phyloP scores from a whole-genome alignment of 2,113 vertebrate genomes.

The Mustelus asterias region DNA sequence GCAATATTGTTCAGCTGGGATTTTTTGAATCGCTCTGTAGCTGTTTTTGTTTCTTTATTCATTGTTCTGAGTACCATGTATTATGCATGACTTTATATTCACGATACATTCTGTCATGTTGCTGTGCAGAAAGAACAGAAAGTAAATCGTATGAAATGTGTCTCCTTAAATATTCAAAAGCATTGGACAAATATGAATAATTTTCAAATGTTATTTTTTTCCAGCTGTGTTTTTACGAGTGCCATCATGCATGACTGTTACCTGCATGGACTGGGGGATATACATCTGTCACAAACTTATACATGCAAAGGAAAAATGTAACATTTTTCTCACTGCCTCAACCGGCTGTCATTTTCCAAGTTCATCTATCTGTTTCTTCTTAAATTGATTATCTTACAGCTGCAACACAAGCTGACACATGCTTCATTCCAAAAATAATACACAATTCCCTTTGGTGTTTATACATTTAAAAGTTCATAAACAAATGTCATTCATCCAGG shows the following conservation, averaged over 20 bases:
- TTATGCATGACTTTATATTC: neutral
- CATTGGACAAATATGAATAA: neutral
- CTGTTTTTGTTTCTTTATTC: neutral
- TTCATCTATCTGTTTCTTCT: neutral
- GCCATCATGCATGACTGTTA: neutral
- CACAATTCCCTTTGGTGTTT: constrained; percentile 29
- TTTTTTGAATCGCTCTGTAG: neutral
- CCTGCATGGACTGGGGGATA: too few species aligned
- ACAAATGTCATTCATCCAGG: constrained; percentile 5
- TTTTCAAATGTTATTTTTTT: neutral
- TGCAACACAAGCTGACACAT: constrained; percentile 6
- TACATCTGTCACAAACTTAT: neutral
- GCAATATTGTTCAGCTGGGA: neutral
- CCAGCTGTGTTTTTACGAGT: neutral
- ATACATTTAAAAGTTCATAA: constrained; percentile 8
- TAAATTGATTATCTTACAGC: constrained; percentile 20
- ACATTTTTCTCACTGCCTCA: neutral
- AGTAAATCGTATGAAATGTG: too few species aligned
- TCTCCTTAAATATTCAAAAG: neutral
- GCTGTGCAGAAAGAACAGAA: neutral
- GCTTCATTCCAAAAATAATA: constrained; percentile 17
- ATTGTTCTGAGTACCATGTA: neutral
- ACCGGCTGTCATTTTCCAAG: neutral
- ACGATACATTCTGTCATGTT: neutral
- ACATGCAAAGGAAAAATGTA: neutral